Percentiles rank a stretch among this genome's conserved stretches.
Conservation (phyloP, 1,140 invertebrate genomes). For the Cherax quadricarinatus region DNA sequence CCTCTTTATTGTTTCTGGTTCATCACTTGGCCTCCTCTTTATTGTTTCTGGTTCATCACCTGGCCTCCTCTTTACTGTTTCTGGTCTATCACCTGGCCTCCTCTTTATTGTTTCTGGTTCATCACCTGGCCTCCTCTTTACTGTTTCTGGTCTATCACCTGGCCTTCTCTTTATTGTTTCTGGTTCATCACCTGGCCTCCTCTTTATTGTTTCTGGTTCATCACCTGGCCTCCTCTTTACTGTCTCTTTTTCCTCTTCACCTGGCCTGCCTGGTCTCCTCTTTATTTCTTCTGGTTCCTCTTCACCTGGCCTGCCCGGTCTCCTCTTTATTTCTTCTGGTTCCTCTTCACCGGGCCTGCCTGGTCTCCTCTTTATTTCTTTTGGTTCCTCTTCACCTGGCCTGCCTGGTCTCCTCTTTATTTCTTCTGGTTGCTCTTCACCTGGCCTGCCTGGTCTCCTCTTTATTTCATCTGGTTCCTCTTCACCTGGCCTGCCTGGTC, state of each 20-base stretch:
- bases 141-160: neutral
- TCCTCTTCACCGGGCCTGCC: slow-evolving; percentile 2
- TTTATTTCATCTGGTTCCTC: slow-evolving; percentile 2
- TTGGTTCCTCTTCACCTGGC: slow-evolving; percentile 10
- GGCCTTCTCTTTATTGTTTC: neutral
- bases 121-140: neutral
- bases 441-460: slow-evolving; percentile 13
- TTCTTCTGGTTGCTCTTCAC: neutral
- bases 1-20: slow-evolving; percentile 12
- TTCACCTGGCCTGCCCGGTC: slow-evolving; percentile 1
- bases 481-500: neutral
- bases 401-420: slow-evolving; percentile 2
- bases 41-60: neutral
- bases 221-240: slow-evolving; percentile 18
- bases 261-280: neutral
- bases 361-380: slow-evolving; percentile 16
- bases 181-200: slow-evolving; percentile 19
- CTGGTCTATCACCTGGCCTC: neutral
- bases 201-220: slow-evolving; percentile 22
- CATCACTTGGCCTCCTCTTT: slow-evolving; percentile 28
- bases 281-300: neutral
- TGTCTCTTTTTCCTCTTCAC: slow-evolving; percentile 4
- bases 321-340: slow-evolving; percentile 11
- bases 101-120: neutral
- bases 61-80: neutral